These are phyloP conservation scores for Ips typographus DNA, from an alignment of 1,140 invertebrate genomes.

Conservation along the genomic window DNA sequence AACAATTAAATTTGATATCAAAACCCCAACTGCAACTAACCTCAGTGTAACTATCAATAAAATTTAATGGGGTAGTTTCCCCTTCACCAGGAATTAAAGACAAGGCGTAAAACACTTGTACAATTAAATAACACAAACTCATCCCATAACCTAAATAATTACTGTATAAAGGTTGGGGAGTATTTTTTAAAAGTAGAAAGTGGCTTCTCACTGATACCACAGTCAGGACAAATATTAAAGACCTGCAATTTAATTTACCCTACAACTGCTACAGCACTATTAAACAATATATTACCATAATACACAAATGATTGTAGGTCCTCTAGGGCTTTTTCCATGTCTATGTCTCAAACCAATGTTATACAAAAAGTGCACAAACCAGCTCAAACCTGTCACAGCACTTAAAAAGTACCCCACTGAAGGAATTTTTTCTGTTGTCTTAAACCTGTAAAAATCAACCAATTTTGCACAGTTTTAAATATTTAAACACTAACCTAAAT, in stretches of 20 bases:
- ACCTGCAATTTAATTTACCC: slow-evolving; percentile 5
- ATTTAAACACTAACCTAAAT: slow-evolving; percentile 44
- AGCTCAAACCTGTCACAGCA: slow-evolving; percentile 68
- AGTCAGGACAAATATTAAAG: slow-evolving; percentile 61
- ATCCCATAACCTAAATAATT: slow-evolving; percentile 52
- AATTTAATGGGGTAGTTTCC: slow-evolving; percentile 41
- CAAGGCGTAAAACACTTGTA: slow-evolving; percentile 61
- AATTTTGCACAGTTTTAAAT: not conserved
- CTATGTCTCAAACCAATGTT: slow-evolving; percentile 66
- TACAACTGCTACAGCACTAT: too few relatives aligned
- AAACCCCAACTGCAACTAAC: slow-evolving; percentile 27
- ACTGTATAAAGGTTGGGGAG: slow-evolving; percentile 49
- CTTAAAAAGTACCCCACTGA: slow-evolving; percentile 70
- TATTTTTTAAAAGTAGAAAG: slow-evolving; percentile 42
- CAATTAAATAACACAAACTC: slow-evolving; percentile 56
- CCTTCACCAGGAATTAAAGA: slow-evolving; percentile 62
- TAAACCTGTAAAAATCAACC: slow-evolving; percentile 38
- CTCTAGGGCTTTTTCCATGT: slow-evolving; percentile 66
- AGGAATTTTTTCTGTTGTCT: slow-evolving; percentile 44
- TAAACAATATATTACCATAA: slow-evolving; percentile 56
- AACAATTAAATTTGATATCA: not conserved
- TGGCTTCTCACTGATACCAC: slow-evolving; percentile 58
- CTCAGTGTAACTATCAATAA: slow-evolving; percentile 38
- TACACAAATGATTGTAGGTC: slow-evolving; percentile 67
- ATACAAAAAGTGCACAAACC: slow-evolving; percentile 78